Base-by-base conservation (phyloP, 2,797 vertebrate species). In the Kryptolebias ocellatus region DNA sequence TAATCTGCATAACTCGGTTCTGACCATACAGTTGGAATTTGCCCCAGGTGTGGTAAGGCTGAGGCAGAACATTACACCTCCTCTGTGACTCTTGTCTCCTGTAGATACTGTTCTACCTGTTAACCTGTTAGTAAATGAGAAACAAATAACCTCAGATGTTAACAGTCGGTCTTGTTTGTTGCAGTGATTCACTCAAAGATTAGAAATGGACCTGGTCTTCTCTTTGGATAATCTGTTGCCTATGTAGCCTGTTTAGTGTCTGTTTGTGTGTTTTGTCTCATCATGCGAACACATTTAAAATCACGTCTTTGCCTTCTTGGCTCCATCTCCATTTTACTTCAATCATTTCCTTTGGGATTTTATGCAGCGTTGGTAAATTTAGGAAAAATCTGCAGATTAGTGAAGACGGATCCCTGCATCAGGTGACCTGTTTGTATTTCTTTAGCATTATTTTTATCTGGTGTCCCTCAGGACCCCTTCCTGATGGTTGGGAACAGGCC, bases 401-500 rank as follows among this genome's bases (percentile, higher is more conserved):
- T 15, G 34, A 16, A 75, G 27, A 44, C n/a, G 54, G 50, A 39
- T 47, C 14, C 29, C 42, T 42, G 6, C 18, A 20, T 7, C 52
- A 52, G 45, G 20, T 20, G 27, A 91, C 81, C 89, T 74, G 4
- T 28, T 34, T 53, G 65, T 52, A 29, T 63, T 16, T 74, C 46
- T 67, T 29, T 10, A 86, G 87, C 73, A 31, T 89, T 78, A 89
- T 88, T 31, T 72, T 84, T 90, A 5, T 85, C 84, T 92, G 86
- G 89, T 71, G 85, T 77, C 60, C 92, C 91, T 75, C 93, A 99
- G 97, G 96, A 94, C 93, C 97, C 91, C 95, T 98, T 84, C 97
- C 97, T 88, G 97, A 99, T 61, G 95, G 96, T 93, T 99, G 97
- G 97, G 97, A 99, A 92, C 97, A 98, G 94, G 96, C 96, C 77